phyloP scores from a whole-genome alignment of 2,797 vertebrate genomes.

The Melanotaenia nigrans region DNA sequence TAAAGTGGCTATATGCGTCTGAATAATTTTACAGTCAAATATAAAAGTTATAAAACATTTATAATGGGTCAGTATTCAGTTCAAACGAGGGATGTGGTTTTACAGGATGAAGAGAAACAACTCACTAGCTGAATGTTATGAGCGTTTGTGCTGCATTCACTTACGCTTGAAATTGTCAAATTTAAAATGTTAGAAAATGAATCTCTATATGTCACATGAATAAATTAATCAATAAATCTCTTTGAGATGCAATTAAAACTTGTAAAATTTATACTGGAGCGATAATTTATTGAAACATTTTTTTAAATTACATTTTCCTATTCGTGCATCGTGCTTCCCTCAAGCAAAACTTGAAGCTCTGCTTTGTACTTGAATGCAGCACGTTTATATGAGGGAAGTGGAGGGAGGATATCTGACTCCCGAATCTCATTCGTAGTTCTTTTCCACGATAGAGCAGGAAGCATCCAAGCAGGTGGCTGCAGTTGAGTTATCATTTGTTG shows the following conservation, averaged over 20 bases:
- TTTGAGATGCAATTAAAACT: not conserved
- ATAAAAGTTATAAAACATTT: not conserved
- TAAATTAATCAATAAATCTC: not conserved
- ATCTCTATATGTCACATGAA: not conserved
- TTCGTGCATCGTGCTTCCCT: not conserved
- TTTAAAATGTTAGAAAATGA: no score
- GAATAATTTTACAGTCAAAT: no score
- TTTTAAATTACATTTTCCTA: no score
- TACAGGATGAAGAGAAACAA: not conserved
- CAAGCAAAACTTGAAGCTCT: not conserved
- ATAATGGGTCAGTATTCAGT: not conserved
- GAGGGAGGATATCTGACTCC: conserved; percentile 10
- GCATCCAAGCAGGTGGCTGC: not conserved
- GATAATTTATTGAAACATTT: not conserved
- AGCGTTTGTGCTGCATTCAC: conserved; percentile 24
- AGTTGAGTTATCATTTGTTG: not conserved
- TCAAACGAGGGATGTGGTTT: not conserved
- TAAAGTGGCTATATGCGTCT: not conserved
- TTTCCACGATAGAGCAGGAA: conserved; percentile 8
- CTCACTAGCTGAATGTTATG: not conserved
- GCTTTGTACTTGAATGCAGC: conserved; percentile 49
- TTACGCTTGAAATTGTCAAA: conserved; percentile 4
- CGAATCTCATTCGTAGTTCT: conserved; percentile 4
- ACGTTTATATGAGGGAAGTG: conserved; percentile 6
- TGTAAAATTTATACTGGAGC: not conserved